Evolutionary conservation across 53 echinoderm and acorn worm species (phyloP), one percentile per base, ranked within the genome.

Genomic region (Pentamera pediparva): DNA sequence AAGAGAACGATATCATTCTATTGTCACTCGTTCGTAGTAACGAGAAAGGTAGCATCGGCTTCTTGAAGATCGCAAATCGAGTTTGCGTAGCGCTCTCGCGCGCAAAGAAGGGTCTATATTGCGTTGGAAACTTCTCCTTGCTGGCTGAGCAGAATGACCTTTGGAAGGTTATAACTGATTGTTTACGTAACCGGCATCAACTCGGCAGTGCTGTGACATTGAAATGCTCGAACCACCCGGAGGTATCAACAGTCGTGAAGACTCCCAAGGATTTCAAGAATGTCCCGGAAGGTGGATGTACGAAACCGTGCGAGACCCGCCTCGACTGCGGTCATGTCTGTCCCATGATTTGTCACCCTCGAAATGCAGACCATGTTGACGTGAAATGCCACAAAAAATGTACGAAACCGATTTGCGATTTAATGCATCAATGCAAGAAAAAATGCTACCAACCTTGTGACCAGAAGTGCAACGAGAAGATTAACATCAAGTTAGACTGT

Each of bases 271-370:
- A 88, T 54, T 88, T 92, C 51, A 63, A 36, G 35, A 65, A 70
- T 24, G 88, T 79, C 4, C 88, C 92, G 2, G 92, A 89, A 56
- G 91, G 91, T 19, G 96, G 96, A 33, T 96, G 96, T 63, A 78
- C 37, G 34, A 50, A 41, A 12, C 74, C 83, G 18, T 96, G 96
- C 45, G 80, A 62, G 61, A 75, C 67, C 30, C 62, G 86, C 4
- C 85, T 96, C 13, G 32, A 54, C 22, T 96, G 91, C 62, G 91
- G 96, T 4, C 96, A 96, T 54, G 85, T 82, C 25, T 96, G 96
- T 40, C 71, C 60, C n/a, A 27, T 76, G 72, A 79, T 82, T 11
- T 96, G 96, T 28, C 96, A 96, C 38, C 81, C 88, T 25, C 69
- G 77, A 10, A 86, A 96, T 56, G 70, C 75, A 13, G 71, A 91